Conservation (phyloP, 2,113 vertebrate species). For the Chaetodon auriga region DNA sequence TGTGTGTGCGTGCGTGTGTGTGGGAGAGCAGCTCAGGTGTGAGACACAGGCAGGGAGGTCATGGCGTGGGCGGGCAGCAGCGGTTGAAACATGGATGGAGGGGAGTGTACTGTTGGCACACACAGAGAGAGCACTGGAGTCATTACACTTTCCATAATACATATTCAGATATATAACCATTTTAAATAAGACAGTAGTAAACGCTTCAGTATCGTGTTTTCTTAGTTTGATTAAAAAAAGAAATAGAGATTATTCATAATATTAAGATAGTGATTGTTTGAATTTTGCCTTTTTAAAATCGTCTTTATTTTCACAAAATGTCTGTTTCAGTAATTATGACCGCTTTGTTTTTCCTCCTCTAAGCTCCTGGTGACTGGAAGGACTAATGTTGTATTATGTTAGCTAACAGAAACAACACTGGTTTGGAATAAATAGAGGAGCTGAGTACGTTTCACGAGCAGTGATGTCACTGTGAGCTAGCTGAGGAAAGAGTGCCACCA, state of each 20-base stretch:
- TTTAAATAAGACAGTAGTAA: neutral
- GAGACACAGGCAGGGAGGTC: constrained; percentile 93
- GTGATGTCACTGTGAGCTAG: no score
- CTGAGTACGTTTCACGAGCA: neutral
- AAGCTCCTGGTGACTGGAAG: neutral
- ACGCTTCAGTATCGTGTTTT: neutral
- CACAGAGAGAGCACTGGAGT: constrained; percentile 68
- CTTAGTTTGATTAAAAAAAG: neutral
- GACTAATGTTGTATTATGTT: neutral
- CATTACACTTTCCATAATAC: constrained; percentile 12
- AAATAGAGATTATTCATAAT: neutral
- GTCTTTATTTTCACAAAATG: neutral
- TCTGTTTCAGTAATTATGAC: neutral
- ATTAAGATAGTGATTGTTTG: neutral
- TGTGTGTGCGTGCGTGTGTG: neutral
- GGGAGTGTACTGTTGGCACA: constrained; percentile 90
- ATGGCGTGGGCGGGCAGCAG: constrained; percentile 90
- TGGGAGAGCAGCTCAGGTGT: constrained; percentile 83
- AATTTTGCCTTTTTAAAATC: neutral
- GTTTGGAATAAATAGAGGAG: no score
- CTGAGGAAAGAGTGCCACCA: no score
- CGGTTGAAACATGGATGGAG: constrained; percentile 91
- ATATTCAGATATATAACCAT: neutral
- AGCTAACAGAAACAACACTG: neutral
- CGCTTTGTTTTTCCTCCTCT: neutral